Evolutionary conservation across 2,797 vertebrate genomes (phyloP).

Genomic region (Garrulus glandarius): DNA sequence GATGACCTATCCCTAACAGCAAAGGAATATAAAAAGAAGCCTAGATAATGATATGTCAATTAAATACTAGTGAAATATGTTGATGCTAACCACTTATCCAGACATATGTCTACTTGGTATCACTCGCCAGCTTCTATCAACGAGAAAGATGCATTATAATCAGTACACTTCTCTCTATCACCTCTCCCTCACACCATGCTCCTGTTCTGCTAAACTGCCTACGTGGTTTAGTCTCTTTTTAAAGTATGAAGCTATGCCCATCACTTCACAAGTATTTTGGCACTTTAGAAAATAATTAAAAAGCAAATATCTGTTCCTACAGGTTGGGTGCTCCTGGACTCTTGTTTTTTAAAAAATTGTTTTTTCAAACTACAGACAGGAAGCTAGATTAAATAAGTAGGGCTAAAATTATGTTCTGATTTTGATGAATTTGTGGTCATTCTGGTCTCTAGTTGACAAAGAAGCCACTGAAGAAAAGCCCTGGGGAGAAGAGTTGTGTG

Average conservation of each 20-base stretch:
- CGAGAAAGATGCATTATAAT: not conserved
- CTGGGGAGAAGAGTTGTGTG: not conserved
- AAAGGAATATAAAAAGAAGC: slow-evolving; percentile 15
- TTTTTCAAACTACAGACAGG: not conserved
- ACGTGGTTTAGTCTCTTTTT: not conserved
- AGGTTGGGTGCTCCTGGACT: not conserved
- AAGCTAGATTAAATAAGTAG: not conserved
- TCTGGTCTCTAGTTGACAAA: fast-evolving
- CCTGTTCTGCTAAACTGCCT: not conserved
- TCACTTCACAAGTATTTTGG: not conserved
- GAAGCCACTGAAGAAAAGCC: not conserved
- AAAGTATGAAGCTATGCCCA: not conserved
- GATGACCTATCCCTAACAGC: not conserved
- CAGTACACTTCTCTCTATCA: not conserved
- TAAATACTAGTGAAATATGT: not conserved
- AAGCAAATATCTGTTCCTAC: not conserved
- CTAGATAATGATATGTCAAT: not conserved
- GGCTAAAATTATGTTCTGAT: not conserved
- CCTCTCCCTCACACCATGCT: not conserved
- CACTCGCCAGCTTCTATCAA: not conserved
- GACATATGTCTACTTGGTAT: not conserved
- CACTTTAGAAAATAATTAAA: not conserved
- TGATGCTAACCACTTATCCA: not conserved
- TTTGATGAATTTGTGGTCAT: not conserved
- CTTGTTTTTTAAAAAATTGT: not conserved